Base-by-base conservation (phyloP, 2,797 vertebrate species). In the Percopsis omiscomaycus region DNA sequence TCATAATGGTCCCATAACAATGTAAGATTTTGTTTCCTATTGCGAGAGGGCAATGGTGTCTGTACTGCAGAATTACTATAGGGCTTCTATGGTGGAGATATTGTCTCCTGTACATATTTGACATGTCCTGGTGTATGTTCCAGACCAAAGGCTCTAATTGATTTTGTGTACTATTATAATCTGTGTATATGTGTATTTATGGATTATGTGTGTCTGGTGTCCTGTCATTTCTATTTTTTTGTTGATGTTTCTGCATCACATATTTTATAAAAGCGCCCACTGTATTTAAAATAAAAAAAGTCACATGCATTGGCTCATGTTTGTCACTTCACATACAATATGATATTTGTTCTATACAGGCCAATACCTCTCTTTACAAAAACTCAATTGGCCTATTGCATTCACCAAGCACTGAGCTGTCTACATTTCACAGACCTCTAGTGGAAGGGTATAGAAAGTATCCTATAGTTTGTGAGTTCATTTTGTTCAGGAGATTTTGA, bases 191-290 rank as follows among this genome's bases (percentile, higher is more conserved):
- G 73, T 73, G 66, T 88, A 85, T 89, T 86, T 85, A 85, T 86
- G 78, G 69, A 71, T 77, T 76, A 61, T 83, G 77, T 86, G 82
- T 86, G 75, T 84, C 60, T 69, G 74, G 69, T 80, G 63, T 75
- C 55, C 68, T 78, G 66, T 77, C 73, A 69, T 77, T 88, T 89
- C 79, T 87, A 86, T 62, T 30, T 82, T 84, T 88, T 46, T 79
- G 73, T 89, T 90, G 69, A 79, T 82, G 82, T 87, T 89, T 88
- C 77, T 78, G 76, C 82, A 78, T 84, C 73, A 68, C 68, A 85
- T 74, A 71, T 92, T 92, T 92, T 93, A 62, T 92, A 91, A 87
- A 83, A 78, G 62, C 55, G 9, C 72, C 72, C 79, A 86, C 81
- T 84, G 80, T 83, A 72, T 86, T 75, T 87, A 60, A 89, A 92